phyloP scores from a whole-genome alignment of 2,888 invertebrate genomes.

The Teleogryllus oceanicus region DNA sequence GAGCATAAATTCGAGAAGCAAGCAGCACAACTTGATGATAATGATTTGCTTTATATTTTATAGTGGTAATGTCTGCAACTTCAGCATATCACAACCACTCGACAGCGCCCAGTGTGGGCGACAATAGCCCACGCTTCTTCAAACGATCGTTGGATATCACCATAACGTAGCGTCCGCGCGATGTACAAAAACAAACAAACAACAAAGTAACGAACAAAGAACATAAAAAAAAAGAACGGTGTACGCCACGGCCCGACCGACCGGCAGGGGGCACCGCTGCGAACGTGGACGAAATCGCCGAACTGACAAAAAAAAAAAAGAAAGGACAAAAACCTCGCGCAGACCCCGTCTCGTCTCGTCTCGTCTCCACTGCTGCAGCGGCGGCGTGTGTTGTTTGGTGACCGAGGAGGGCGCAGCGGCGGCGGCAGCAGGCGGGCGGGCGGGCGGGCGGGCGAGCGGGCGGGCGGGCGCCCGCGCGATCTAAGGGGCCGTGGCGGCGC shows the following conservation, averaged over 20 bases:
- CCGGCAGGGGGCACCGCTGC: background rate
- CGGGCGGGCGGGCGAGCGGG: background rate
- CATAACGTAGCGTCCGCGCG: background rate
- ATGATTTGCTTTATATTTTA: conserved; percentile 10
- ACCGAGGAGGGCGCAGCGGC: background rate
- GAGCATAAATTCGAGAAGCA: background rate
- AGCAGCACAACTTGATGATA: conserved; percentile 18
- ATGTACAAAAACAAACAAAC: background rate
- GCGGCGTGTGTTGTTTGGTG: too few species aligned
- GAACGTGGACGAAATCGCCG: conserved; percentile 1
- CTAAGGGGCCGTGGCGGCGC: background rate
- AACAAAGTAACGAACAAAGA: background rate
- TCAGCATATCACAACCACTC: background rate
- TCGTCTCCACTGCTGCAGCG: too few species aligned
- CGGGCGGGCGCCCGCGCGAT: background rate
- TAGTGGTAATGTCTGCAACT: conserved; percentile 2
- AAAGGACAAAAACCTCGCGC: background rate
- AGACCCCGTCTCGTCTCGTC: background rate
- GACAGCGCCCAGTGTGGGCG: background rate
- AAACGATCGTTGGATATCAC: background rate
- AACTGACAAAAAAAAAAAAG: background rate
- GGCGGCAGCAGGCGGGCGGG: background rate
- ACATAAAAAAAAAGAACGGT: background rate
- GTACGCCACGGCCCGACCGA: background rate
- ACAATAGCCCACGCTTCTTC: background rate